Conservation (phyloP, 2,113 vertebrate species). For the Actinemys pallida region DNA sequence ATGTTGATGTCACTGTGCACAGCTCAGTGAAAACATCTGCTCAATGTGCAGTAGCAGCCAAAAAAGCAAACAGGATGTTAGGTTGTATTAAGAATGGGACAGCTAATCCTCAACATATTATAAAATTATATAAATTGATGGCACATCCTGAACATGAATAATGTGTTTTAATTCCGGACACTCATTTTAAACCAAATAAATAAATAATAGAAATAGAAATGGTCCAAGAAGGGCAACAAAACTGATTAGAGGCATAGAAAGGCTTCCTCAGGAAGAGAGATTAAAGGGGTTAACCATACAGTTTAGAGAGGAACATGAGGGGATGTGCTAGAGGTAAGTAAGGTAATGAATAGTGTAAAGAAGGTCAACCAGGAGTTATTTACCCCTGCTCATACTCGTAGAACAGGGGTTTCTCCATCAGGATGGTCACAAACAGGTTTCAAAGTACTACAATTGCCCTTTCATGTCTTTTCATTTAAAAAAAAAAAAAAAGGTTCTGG, state of each 20-base stretch:
- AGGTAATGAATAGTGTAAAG: neutral
- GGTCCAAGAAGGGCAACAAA: neutral
- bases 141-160: neutral
- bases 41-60: neutral
- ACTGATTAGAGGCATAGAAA: neutral
- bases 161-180: fast-evolving
- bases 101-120: neutral
- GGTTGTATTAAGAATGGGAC: neutral
- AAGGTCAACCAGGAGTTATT: neutral
- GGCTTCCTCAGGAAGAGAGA: neutral
- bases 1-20: neutral
- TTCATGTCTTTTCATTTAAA: neutral
- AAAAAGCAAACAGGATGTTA: neutral
- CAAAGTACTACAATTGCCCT: too few species aligned
- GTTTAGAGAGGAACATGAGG: fast-evolving
- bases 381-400: fast-evolving
- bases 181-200: fast-evolving
- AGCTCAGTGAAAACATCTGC: neutral
- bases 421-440: too few species aligned
- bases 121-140: neutral
- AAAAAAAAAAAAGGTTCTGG: neutral
- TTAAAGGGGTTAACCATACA: neutral
- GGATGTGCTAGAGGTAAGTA: fast-evolving
- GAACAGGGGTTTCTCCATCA: neutral
- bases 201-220: fast-evolving